Evolutionary conservation across 2,113 vertebrate genomes (phyloP).

Genomic region (Syrmaticus mikado): DNA sequence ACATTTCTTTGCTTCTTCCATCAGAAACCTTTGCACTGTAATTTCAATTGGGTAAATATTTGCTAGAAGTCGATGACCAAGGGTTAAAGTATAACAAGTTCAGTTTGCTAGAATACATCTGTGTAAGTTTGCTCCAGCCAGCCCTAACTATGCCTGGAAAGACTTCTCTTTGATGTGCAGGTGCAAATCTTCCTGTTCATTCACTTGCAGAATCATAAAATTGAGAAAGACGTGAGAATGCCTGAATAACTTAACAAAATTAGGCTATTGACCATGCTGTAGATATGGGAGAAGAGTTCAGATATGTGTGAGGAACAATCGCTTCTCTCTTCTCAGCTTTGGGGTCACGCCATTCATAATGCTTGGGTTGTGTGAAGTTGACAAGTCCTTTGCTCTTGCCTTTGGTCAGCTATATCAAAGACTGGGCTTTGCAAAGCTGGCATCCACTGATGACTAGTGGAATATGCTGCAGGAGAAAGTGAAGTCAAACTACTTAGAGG

Average conservation of each 20-base stretch:
- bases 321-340: neutral
- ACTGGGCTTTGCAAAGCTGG: neutral
- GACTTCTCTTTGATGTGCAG: slow-evolving; percentile 10
- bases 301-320: neutral
- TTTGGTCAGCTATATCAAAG: neutral
- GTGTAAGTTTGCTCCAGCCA: neutral
- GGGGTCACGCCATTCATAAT: neutral
- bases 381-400: neutral
- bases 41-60: slow-evolving; percentile 65
- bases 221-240: neutral
- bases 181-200: neutral
- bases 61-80: slow-evolving; percentile 10
- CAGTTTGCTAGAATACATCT: slow-evolving; percentile 1
- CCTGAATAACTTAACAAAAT: neutral
- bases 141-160: neutral
- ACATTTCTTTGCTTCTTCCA: slow-evolving; percentile 12
- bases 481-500: neutral
- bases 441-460: fast-evolving
- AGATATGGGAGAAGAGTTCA: neutral
- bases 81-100: slow-evolving; percentile 69
- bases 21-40: slow-evolving; percentile 71
- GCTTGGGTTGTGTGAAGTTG: neutral
- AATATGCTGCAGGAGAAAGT: neutral
- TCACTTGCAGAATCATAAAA: slow-evolving; percentile 21
- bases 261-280: neutral